Conservation (phyloP, 2,113 vertebrate species). For the Canis aureus region DNA sequence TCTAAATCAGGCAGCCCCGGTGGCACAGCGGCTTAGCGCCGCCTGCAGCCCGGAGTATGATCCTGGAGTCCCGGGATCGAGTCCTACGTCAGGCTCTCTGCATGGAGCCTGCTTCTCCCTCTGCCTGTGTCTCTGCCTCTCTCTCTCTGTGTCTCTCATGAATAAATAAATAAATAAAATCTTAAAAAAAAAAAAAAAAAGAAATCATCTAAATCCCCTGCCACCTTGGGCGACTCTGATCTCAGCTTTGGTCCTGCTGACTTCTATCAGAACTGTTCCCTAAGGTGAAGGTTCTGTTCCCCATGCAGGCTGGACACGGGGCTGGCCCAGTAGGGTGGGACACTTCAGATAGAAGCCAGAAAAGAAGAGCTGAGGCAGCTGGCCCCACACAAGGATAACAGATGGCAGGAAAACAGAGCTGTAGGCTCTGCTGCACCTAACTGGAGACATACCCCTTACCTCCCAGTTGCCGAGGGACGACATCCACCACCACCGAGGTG, state of each 20-base stretch:
- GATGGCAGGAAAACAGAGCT: background rate
- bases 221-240: background rate
- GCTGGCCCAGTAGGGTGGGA: background rate
- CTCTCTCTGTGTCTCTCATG: too few species aligned
- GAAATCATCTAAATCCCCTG: background rate
- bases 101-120: too few species aligned
- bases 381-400: background rate
- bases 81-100: too few species aligned
- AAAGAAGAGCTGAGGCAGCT: background rate
- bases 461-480: conserved; percentile 88
- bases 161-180: too few species aligned
- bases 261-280: background rate
- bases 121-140: too few species aligned
- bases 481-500: conserved; percentile 92
- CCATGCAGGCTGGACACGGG: background rate
- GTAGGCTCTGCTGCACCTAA: background rate
- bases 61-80: too few species aligned
- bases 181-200: too few species aligned
- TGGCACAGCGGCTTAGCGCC: too few species aligned
- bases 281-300: background rate
- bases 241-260: background rate
- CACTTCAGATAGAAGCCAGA: background rate
- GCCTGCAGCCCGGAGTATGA: too few species aligned
- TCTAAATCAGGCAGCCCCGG: background rate
- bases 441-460: conserved; percentile 82